These are phyloP conservation scores for Bellardia bayeri DNA, from an alignment of 2,888 invertebrate genomes.

Conservation along the genomic window DNA sequence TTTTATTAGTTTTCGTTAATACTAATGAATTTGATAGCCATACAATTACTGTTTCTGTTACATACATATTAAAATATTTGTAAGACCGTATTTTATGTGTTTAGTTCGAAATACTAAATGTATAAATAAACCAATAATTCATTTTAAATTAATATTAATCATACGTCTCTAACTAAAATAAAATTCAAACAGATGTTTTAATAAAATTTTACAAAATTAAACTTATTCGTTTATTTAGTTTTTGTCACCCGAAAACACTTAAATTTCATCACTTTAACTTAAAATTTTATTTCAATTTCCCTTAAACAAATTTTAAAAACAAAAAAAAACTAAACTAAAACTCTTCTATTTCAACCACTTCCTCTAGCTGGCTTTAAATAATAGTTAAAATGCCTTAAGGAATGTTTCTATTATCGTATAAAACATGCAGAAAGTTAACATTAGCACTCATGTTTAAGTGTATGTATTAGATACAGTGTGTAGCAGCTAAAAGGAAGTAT, in stretches of 20 bases:
- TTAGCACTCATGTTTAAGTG: constrained; percentile 14
- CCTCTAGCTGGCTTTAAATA: constrained; percentile 22
- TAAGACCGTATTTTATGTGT: no score
- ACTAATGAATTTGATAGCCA: no score
- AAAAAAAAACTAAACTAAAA: no score
- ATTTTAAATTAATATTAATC: background rate
- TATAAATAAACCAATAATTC: no score
- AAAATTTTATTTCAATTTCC: constrained; percentile 3
- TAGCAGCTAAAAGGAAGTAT: constrained; percentile 44
- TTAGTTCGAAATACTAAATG: no score
- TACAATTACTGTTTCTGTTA: no score
- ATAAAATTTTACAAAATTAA: no score
- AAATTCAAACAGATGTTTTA: no score
- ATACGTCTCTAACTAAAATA: background rate
- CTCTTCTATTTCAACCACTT: constrained; percentile 8
- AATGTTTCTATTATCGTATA: constrained; percentile 44
- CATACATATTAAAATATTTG: no score
- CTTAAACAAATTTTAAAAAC: background rate
- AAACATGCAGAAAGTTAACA: constrained; percentile 43
- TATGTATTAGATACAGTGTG: background rate
- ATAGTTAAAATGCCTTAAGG: constrained; percentile 37
- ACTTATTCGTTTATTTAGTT: background rate
- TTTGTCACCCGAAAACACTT: background rate
- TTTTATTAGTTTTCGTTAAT: no score
- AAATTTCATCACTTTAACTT: background rate